Conservation (phyloP, 1,140 invertebrate genomes). For the Ceratina japonica region DNA sequence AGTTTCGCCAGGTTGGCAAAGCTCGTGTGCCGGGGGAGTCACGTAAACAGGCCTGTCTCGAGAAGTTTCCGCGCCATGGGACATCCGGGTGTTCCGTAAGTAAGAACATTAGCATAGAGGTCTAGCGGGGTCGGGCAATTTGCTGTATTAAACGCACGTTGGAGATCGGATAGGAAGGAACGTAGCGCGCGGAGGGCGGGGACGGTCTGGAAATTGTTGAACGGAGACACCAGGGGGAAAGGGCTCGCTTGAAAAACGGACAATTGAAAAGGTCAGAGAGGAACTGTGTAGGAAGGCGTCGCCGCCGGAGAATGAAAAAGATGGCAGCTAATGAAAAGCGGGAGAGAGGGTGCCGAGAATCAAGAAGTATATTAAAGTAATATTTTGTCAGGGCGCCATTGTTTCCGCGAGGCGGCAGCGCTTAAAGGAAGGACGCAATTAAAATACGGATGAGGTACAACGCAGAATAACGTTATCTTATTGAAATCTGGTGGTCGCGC, state of each 20-base stretch:
- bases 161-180: slow-evolving; percentile 23
- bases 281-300: background rate
- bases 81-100: slow-evolving; percentile 57
- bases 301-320: background rate
- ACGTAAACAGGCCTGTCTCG: slow-evolving; percentile 47
- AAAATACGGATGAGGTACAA: background rate
- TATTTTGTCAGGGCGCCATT: slow-evolving; percentile 13
- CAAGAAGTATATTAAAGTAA: slow-evolving; percentile 20
- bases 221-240: background rate
- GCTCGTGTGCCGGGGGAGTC: slow-evolving; percentile 16
- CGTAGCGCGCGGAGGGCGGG: background rate
- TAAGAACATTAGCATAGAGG: slow-evolving; percentile 67
- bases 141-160: slow-evolving; percentile 62
- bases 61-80: slow-evolving; percentile 66
- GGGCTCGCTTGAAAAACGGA: background rate
- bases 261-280: background rate
- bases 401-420: background rate
- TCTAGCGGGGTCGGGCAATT: slow-evolving; percentile 67
- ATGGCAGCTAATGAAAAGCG: slow-evolving; percentile 8
- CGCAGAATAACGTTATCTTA: background rate
- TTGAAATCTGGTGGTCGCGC: no score
- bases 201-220: background rate
- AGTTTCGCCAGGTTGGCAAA: no score
- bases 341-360: background rate
- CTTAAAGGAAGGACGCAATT: background rate